Conservation (phyloP, 2,888 invertebrate genomes). For the Drosophila sordidula region DNA sequence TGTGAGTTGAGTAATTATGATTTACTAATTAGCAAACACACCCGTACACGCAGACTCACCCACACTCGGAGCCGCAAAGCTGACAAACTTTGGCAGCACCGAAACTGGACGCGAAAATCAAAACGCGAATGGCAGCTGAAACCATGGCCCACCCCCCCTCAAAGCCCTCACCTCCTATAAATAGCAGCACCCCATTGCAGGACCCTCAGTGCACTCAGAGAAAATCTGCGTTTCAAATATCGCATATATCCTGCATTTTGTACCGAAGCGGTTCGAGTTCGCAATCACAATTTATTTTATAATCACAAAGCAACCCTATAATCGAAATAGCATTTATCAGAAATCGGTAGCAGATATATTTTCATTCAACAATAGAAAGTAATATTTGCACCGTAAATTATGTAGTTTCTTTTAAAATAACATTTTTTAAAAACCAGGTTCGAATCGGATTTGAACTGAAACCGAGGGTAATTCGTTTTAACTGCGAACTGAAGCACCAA, state of each 20-base stretch:
- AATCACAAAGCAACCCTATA: no score
- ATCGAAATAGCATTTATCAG: no score
- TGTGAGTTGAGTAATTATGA: slow-evolving; percentile 77
- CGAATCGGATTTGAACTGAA: no score
- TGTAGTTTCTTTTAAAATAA: no score
- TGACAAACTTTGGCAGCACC: slow-evolving; percentile 60
- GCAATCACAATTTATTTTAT: no score
- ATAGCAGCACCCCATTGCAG: neutral
- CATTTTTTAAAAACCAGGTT: no score
- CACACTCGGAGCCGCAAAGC: slow-evolving; percentile 52
- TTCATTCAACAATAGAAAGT: no score
- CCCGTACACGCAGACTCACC: slow-evolving; percentile 11
- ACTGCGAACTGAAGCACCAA: no score
- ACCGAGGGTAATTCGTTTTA: no score
- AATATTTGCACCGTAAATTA: no score
- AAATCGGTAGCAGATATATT: no score
- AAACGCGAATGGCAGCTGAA: slow-evolving; percentile 25
- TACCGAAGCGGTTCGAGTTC: no score
- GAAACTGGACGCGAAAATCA: slow-evolving; percentile 40
- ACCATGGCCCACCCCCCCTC: neutral
- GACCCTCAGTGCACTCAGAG: neutral
- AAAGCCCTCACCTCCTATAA: neutral
- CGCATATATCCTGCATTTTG: neutral
- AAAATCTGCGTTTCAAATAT: neutral
- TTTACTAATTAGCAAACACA: slow-evolving; percentile 77